These are phyloP conservation scores for Nerophis ophidion DNA, from an alignment of 2,113 vertebrate species.

Conservation along the genomic window DNA sequence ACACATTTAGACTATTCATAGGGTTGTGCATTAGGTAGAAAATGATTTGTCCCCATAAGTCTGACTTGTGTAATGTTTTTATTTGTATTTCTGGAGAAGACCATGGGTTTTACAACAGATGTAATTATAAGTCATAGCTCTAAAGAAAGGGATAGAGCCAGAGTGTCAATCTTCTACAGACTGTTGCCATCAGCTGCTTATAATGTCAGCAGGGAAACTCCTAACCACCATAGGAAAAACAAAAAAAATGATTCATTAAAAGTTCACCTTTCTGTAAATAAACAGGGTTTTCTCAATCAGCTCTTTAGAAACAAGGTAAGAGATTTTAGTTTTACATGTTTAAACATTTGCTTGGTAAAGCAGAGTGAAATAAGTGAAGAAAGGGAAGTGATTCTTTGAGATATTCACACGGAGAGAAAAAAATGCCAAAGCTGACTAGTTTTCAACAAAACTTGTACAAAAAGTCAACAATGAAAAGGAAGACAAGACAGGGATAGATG, in stretches of 20 bases:
- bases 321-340: slow-evolving; percentile 49
- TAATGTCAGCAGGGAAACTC: slow-evolving; percentile 58
- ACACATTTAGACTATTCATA: background rate
- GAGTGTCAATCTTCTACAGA: slow-evolving; percentile 60
- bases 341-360: slow-evolving; percentile 46
- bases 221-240: slow-evolving; percentile 60
- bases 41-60: slow-evolving; percentile 28
- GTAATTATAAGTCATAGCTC: slow-evolving; percentile 61
- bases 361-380: slow-evolving; percentile 39
- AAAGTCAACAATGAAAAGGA: slow-evolving; percentile 41
- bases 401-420: slow-evolving; percentile 33
- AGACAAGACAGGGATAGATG: slow-evolving; percentile 21
- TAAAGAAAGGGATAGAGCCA: slow-evolving; percentile 60
- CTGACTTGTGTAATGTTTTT: slow-evolving; percentile 61
- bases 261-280: slow-evolving; percentile 52
- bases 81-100: slow-evolving; percentile 66
- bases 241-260: slow-evolving; percentile 38
- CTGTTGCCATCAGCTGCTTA: slow-evolving; percentile 50
- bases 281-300: slow-evolving; percentile 59
- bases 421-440: slow-evolving; percentile 41
- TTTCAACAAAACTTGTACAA: slow-evolving; percentile 58
- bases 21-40: background rate
- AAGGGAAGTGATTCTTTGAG: slow-evolving; percentile 30
- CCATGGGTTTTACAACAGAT: slow-evolving; percentile 67
- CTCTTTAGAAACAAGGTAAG: slow-evolving; percentile 42